phyloP scores from a whole-genome alignment of 2,888 invertebrate species.

The Leistus spinibarbis region DNA sequence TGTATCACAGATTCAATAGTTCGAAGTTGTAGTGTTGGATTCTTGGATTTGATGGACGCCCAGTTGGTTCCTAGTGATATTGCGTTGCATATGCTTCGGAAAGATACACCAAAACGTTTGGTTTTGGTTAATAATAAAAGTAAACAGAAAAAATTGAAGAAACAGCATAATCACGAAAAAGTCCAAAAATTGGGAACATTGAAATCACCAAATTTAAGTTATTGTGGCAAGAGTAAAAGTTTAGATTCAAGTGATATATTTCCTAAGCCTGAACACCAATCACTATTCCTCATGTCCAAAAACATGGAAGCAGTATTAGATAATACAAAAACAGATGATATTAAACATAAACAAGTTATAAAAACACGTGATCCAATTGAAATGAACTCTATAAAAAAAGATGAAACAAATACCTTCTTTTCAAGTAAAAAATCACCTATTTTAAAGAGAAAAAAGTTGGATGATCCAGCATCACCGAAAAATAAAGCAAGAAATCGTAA shows the following conservation, averaged over 20 bases:
- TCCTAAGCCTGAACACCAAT: slow-evolving; percentile 56
- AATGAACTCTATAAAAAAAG: slow-evolving; percentile 46
- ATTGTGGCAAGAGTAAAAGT: slow-evolving; percentile 81
- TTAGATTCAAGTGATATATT: slow-evolving; percentile 84
- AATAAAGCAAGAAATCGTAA: slow-evolving; percentile 47
- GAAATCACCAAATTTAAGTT: slow-evolving; percentile 64
- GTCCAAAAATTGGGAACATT: slow-evolving; percentile 46
- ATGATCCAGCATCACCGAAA: slow-evolving; percentile 42
- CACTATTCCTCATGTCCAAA: slow-evolving; percentile 44
- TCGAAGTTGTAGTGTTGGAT: slow-evolving; percentile 87
- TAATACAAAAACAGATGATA: slow-evolving; percentile 49
- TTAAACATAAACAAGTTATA: slow-evolving; percentile 18
- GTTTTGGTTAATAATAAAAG: slow-evolving; percentile 73
- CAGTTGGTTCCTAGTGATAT: slow-evolving; percentile 77
- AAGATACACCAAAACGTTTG: slow-evolving; percentile 77
- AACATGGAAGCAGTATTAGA: slow-evolving; percentile 50
- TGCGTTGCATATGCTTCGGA: slow-evolving; percentile 71
- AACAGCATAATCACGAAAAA: slow-evolving; percentile 48
- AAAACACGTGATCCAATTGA: slow-evolving; percentile 14
- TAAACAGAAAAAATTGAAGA: slow-evolving; percentile 59
- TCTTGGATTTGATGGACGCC: slow-evolving; percentile 81
- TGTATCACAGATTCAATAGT: slow-evolving; percentile 72
- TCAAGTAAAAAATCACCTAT: slow-evolving; percentile 53
- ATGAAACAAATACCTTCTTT: slow-evolving; percentile 54
- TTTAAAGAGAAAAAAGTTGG: slow-evolving; percentile 53